These are phyloP conservation scores for Bembecia ichneumoniformis DNA, from an alignment of 2,888 invertebrate species.

Conservation along the genomic window DNA sequence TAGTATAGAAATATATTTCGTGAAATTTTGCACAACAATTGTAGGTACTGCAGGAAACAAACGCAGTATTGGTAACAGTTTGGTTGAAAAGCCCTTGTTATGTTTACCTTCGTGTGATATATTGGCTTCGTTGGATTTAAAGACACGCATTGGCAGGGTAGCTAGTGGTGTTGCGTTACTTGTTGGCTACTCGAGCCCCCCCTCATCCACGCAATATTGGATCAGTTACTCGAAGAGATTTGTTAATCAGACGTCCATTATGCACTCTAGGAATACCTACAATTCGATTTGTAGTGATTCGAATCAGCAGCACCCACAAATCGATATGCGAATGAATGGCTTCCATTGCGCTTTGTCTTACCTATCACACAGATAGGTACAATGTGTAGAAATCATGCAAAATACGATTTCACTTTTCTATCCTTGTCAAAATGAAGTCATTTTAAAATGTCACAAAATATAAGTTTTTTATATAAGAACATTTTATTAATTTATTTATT, in stretches of 20 bases:
- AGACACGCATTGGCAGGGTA: constrained; percentile 46
- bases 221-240: constrained; percentile 23
- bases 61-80: constrained; percentile 50
- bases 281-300: neutral
- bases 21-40: too few relatives aligned
- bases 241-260: constrained; percentile 25
- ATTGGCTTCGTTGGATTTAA: constrained; percentile 71
- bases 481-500: too few relatives aligned
- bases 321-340: neutral
- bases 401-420: too few relatives aligned
- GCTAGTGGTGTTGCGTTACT: constrained; percentile 55
- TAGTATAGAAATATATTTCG: too few relatives aligned
- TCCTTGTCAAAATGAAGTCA: too few relatives aligned
- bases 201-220: constrained; percentile 22
- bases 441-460: too few relatives aligned
- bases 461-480: too few relatives aligned
- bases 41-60: constrained; percentile 14
- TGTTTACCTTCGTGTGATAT: constrained; percentile 73
- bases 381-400: too few relatives aligned
- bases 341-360: neutral
- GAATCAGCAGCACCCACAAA: neutral
- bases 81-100: constrained; percentile 56
- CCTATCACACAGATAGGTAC: too few relatives aligned
- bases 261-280: neutral
- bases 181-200: constrained; percentile 38